These are phyloP conservation scores for Tympanuchus pallidicinctus DNA, from an alignment of 2,113 vertebrate species.

Conservation along the genomic window DNA sequence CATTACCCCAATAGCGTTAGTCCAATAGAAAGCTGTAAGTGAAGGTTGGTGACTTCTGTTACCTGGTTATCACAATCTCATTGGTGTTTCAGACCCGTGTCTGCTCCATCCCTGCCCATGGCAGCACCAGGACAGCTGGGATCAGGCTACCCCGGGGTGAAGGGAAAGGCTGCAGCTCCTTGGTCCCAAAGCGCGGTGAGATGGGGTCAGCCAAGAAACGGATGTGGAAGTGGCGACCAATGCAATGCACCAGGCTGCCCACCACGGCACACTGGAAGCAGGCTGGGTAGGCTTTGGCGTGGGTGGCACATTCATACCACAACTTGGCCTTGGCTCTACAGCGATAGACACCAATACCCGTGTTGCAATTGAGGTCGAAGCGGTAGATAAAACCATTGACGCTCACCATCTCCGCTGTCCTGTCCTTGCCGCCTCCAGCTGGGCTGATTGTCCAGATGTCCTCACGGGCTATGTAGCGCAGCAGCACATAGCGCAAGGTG, in stretches of 20 bases:
- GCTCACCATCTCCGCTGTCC: constrained; percentile 84
- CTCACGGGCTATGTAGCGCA: constrained; percentile 81
- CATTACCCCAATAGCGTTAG: neutral
- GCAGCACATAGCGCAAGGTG: constrained; percentile 83
- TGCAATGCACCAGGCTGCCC: constrained; percentile 82
- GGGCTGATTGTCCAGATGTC: constrained; percentile 82
- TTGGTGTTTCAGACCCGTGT: constrained; percentile 75
- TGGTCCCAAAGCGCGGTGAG: constrained; percentile 84
- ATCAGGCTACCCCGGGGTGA: constrained; percentile 82
- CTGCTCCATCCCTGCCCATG: constrained; percentile 69
- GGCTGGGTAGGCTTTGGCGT: constrained; percentile 49
- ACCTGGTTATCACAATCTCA: neutral
- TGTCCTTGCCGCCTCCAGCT: constrained; percentile 75
- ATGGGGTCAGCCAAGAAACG: constrained; percentile 86
- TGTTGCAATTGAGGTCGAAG: constrained; percentile 84
- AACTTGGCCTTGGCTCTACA: constrained; percentile 84
- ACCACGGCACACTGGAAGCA: constrained; percentile 84
- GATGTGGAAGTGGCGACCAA: constrained; percentile 81
- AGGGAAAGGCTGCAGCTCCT: constrained; percentile 80
- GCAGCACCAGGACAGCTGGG: constrained; percentile 83
- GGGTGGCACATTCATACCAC: constrained; percentile 88
- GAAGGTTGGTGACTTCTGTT: neutral
- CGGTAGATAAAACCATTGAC: constrained; percentile 86
- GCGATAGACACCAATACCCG: constrained; percentile 87
- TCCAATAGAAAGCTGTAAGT: neutral